Evolutionary conservation across 2,113 vertebrate genomes (phyloP).

Genomic region (Lophotis ruficrista): DNA sequence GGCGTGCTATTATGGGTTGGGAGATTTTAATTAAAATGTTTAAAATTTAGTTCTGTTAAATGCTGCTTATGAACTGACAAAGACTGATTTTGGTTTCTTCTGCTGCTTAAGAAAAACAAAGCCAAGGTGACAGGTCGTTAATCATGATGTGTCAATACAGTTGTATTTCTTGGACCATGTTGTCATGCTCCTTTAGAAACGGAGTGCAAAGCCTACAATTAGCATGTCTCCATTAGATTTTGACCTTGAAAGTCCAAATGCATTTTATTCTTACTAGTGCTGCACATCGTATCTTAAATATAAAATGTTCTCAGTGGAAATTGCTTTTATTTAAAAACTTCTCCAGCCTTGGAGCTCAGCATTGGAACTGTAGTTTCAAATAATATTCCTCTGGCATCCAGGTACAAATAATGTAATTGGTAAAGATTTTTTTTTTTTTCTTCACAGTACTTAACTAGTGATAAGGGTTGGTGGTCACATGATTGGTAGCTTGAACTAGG

Average conservation of each 20-base stretch:
- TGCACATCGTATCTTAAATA: background rate
- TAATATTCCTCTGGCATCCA: background rate
- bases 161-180: background rate
- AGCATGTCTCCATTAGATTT: background rate
- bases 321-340: background rate
- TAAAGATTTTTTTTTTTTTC: background rate
- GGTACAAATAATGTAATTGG: background rate
- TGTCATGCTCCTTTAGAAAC: background rate
- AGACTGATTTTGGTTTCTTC: background rate
- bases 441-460: background rate
- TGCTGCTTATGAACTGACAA: background rate
- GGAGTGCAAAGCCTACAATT: background rate
- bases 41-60: background rate
- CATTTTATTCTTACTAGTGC: background rate
- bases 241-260: conserved; percentile 4
- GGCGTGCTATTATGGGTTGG: background rate
- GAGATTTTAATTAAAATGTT: background rate
- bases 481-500: background rate
- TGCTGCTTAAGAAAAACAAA: conserved; percentile 19
- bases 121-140: background rate
- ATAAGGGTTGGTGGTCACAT: background rate
- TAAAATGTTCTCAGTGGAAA: background rate
- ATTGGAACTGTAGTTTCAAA: background rate
- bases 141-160: background rate
- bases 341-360: background rate